Evolutionary conservation across 92 coral and sea anemone species (phyloP).

Genomic region (Nematostella vectensis): DNA sequence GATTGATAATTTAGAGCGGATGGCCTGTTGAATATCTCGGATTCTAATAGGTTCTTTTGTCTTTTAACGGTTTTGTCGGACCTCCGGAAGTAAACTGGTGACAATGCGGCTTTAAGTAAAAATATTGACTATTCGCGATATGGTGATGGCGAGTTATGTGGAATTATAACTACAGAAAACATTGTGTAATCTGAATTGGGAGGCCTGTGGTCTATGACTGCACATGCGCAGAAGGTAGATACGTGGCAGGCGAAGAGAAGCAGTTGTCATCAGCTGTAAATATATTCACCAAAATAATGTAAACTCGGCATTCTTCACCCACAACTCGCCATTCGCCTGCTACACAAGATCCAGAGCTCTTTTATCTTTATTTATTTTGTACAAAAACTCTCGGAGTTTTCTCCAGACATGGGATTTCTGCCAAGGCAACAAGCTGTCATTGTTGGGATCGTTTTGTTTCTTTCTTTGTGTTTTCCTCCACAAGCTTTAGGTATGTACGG

Average conservation of each 20-base stretch:
- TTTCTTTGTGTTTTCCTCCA: not conserved
- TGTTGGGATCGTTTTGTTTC: constrained; percentile 8
- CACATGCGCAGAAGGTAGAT: constrained; percentile 19
- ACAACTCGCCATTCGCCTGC: not conserved
- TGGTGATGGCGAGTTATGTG: too few species aligned
- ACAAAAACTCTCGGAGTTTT: not conserved
- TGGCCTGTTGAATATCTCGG: too few species aligned
- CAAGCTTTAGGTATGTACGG: constrained; percentile 9
- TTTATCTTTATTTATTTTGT: not conserved
- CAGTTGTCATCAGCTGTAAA: constrained; percentile 15
- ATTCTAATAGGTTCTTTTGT: too few species aligned
- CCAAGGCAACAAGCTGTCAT: constrained; percentile 5
- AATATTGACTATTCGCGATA: too few species aligned
- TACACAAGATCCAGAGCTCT: not conserved
- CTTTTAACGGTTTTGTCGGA: too few species aligned
- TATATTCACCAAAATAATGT: constrained; percentile 18
- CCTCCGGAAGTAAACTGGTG: too few species aligned
- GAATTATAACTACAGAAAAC: too few species aligned
- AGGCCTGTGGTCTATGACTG: too few species aligned
- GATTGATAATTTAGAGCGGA: too few species aligned
- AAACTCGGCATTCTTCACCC: constrained; percentile 1
- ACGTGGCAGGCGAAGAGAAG: constrained; percentile 36
- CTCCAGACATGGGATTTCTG: constrained; percentile 1
- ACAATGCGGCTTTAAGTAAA: too few species aligned
- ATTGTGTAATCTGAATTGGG: too few species aligned